Conservation (phyloP, 1,140 invertebrate species). For the Tyrophagus putrescentiae region DNA sequence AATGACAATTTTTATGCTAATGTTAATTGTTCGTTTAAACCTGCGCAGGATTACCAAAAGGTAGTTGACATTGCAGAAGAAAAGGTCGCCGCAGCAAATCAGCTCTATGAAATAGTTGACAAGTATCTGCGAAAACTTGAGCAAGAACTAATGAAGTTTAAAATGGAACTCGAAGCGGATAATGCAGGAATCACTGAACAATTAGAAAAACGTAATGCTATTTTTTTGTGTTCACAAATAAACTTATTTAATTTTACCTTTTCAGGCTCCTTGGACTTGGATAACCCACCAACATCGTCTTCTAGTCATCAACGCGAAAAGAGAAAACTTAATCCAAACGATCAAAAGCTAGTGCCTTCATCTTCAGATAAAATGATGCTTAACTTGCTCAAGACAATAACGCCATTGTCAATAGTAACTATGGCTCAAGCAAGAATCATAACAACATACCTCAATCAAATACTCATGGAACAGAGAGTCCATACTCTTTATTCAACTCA, state of each 20-base stretch:
- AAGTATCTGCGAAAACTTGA: slow-evolving; percentile 79
- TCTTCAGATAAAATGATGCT: slow-evolving; percentile 42
- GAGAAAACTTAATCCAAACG: slow-evolving; percentile 21
- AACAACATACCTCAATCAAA: not conserved
- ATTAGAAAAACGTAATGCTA: slow-evolving; percentile 57
- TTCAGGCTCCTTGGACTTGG: slow-evolving; percentile 39
- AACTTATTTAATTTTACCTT: slow-evolving; percentile 16
- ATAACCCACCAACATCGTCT: slow-evolving; percentile 31
- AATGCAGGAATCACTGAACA: slow-evolving; percentile 94
- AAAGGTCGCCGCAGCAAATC: slow-evolving; percentile 68
- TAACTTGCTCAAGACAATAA: slow-evolving; percentile 24
- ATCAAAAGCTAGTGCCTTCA: slow-evolving; percentile 4
- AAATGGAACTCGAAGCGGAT: slow-evolving; percentile 94
- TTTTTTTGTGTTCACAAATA: slow-evolving; percentile 15
- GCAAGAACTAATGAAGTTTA: slow-evolving; percentile 89
- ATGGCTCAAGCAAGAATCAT: not conserved
- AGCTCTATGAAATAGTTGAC: slow-evolving; percentile 85
- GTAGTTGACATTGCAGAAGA: slow-evolving; percentile 82
- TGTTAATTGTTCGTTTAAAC: not conserved
- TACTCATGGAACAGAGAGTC: not conserved
- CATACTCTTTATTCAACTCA: not conserved
- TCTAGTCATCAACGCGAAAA: slow-evolving; percentile 25
- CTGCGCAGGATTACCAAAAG: slow-evolving; percentile 63
- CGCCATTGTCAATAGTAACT: slow-evolving; percentile 27
- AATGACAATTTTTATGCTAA: not conserved